phyloP scores from a whole-genome alignment of 2,113 vertebrate species.

The Notothenia rossii region DNA sequence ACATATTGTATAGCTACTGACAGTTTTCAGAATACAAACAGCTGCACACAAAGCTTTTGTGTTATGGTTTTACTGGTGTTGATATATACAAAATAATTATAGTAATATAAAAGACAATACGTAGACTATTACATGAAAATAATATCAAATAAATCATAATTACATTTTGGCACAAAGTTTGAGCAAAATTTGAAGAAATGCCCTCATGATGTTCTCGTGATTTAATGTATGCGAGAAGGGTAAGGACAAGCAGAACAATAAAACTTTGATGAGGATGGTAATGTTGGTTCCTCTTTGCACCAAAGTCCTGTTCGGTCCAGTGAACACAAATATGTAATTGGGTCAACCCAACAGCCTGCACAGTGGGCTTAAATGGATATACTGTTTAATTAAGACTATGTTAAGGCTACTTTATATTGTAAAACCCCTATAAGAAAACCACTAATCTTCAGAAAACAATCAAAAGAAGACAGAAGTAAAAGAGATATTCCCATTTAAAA shows the following conservation, averaged over 20 bases:
- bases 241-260: too few species aligned
- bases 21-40: slow-evolving; percentile 7
- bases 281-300: not conserved
- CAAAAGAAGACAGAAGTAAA: not conserved
- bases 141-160: not conserved
- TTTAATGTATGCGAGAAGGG: too few species aligned
- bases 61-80: not conserved
- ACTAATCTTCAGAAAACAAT: not conserved
- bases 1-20: not conserved
- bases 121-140: not conserved
- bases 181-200: too few species aligned
- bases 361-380: not conserved
- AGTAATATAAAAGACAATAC: not conserved
- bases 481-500: too few species aligned
- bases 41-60: not conserved
- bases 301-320: not conserved
- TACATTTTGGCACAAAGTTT: too few species aligned
- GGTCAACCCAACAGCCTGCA: not conserved
- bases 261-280: not conserved
- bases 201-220: too few species aligned
- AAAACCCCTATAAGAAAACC: not conserved
- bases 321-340: too few species aligned
- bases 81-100: not conserved
- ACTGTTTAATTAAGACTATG: not conserved
- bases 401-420: not conserved